phyloP scores from a whole-genome alignment of 2,888 invertebrate genomes.

The Cylloceria caligata region DNA sequence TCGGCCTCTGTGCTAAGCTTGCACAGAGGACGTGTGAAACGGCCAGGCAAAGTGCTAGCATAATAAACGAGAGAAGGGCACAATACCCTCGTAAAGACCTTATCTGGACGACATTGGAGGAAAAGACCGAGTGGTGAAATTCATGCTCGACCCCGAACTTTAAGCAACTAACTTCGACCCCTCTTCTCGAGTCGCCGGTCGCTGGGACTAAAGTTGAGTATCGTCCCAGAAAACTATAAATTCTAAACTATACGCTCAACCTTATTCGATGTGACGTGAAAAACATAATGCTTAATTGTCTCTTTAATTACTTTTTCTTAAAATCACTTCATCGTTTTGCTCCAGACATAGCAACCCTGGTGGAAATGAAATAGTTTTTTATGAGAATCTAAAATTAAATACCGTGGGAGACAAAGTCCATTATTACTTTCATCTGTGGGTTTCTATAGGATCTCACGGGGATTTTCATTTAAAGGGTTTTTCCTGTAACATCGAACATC shows the following conservation, averaged over 20 bases:
- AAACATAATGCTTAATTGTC: neutral
- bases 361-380: neutral
- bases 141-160: constrained; percentile 18
- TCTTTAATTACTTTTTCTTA: neutral
- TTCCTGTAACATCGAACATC: no score
- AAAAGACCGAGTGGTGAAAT: constrained; percentile 59
- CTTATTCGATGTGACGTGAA: neutral
- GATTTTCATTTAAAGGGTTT: no score
- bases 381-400: neutral
- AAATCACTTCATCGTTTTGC: neutral
- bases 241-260: neutral
- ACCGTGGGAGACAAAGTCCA: neutral
- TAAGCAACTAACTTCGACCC: constrained; percentile 47
- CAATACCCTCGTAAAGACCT: constrained; percentile 68
- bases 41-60: constrained; percentile 15
- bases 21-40: constrained; percentile 27
- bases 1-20: constrained; percentile 1
- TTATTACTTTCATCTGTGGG: neutral
- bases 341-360: neutral
- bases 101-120: constrained; percentile 58
- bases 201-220: neutral
- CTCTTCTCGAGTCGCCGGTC: neutral
- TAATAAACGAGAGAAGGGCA: constrained; percentile 66
- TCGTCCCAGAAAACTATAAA: neutral
- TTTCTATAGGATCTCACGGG: neutral